A percentile compares a stretch with the other conserved stretches of the same genome.
phyloP scores from a whole-genome alignment of 2,888 invertebrate genomes.

The Halictus ligatus region DNA sequence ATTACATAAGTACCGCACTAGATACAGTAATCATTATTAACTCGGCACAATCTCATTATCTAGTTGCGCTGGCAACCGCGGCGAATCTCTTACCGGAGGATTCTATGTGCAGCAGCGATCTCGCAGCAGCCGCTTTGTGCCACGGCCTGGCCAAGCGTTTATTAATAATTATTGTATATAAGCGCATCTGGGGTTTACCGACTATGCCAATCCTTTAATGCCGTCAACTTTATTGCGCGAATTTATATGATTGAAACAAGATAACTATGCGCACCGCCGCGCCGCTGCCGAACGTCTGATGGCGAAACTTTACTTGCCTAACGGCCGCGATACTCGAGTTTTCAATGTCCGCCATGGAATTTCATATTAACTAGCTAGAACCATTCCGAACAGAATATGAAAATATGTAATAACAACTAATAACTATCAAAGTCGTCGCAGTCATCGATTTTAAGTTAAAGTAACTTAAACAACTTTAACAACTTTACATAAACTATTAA shows the following conservation, averaged over 20 bases:
- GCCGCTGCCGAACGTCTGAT: not conserved
- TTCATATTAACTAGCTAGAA: not conserved
- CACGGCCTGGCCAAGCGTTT: conserved; percentile 15
- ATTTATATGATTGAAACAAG: conserved; percentile 17
- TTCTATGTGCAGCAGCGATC: conserved; percentile 17
- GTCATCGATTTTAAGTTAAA: too few species aligned
- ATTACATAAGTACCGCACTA: conserved; percentile 14
- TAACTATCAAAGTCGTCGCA: too few species aligned
- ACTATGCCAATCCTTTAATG: conserved; percentile 11
- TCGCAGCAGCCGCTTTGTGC: conserved; percentile 6
- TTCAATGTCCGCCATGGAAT: not conserved
- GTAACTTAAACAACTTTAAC: too few species aligned
- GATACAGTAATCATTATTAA: conserved; percentile 62
- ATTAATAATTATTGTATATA: conserved; percentile 57
- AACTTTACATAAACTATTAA: too few species aligned
- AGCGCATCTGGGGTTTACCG: conserved; percentile 35
- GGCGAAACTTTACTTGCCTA: not conserved
- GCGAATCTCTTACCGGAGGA: conserved; percentile 46
- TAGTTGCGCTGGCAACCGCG: conserved; percentile 46
- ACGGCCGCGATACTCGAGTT: not conserved
- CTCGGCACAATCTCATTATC: conserved; percentile 53
- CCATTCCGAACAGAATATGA: not conserved
- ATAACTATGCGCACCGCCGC: conserved; percentile 31
- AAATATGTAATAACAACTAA: not conserved
- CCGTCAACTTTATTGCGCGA: conserved; percentile 13